Percentiles rank a stretch among this genome's conserved stretches.
These are phyloP conservation scores for Trichosurus vulpecula DNA, from an alignment of 2,797 vertebrate genomes.

Conservation along the genomic window DNA sequence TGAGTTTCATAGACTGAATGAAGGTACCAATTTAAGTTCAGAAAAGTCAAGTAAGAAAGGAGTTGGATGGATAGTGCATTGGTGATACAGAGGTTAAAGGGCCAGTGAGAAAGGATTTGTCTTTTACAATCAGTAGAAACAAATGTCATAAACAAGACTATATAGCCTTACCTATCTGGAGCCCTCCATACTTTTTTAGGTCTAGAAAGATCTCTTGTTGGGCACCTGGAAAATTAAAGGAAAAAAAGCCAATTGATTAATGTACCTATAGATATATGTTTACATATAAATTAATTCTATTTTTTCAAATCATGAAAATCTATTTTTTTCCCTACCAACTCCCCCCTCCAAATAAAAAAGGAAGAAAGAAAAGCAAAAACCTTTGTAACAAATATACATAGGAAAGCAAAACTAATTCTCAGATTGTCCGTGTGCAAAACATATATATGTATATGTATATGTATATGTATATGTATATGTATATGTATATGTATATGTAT, in stretches of 20 bases:
- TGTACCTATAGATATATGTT: not conserved
- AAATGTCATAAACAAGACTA: slow-evolving; percentile 8
- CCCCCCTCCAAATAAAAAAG: not conserved
- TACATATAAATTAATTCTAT: not conserved
- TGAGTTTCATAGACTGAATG: slow-evolving; percentile 2
- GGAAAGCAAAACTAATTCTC: not conserved
- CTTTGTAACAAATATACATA: not conserved
- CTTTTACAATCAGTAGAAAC: not conserved
- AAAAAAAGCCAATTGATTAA: slow-evolving; percentile 50
- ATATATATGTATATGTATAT: no score
- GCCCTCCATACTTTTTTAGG: slow-evolving; percentile 84
- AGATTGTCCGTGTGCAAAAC: no score
- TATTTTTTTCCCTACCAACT: not conserved
- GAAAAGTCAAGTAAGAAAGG: not conserved
- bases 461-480: no score
- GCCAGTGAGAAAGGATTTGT: slow-evolving; percentile 15
- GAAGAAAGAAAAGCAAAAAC: not conserved
- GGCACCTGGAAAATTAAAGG: slow-evolving; percentile 72
- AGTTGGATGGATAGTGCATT: not conserved
- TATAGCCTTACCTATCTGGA: slow-evolving; percentile 85
- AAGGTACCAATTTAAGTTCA: not conserved
- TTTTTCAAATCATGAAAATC: not conserved
- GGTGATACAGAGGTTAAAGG: not conserved
- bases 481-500: no score
- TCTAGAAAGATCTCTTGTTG: slow-evolving; percentile 65